Base-by-base conservation (phyloP, 2,797 vertebrate genomes). In the Ambastaia sidthimunki region DNA sequence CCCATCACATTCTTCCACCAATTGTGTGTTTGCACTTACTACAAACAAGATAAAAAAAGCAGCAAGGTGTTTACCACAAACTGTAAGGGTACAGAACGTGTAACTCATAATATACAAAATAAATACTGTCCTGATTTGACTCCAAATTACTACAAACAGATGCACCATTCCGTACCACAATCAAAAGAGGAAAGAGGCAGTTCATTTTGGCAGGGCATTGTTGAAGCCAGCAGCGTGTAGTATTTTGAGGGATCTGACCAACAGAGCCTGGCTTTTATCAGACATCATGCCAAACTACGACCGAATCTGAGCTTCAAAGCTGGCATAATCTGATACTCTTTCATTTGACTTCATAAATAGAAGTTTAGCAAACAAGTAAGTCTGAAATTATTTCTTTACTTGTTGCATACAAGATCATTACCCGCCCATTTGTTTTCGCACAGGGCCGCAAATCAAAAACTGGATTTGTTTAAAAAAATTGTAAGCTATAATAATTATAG, bases 231-330 rank as follows among this genome's bases (percentile, higher is more conserved):
- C 70, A 67, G 78, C 9, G 31, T 67, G 60, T 79, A 70, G 75
- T 70, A 62, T 72, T 76, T 74, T n/a, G 47, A 80, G 50, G 75
- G 55, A 41, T 65, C 7, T 70, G 71, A 82, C 67, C 72, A 71
- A 55, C 44, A 1, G 54, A 59, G 76, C 63, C 74, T 83, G 84
- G 78, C 34, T 78, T 83, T 82, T 75, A 74, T 80, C 81, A 80
- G 55, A 68, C 21, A 25, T 67, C 21, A 18, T 50, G 52, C 54
- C 41, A 72, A 72, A 65, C 41, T 52, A 70, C 67, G 41, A 60
- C 79, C 28, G 19, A 82, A 71, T 52, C 48, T 37, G 59, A 59
- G 81, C 83, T 74, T 84, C 80, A 85, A 82, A 82, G 76, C 55
- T 60, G 54, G 55, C 54, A 78, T 28, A 57, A 72, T 31, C 52